Evolutionary conservation across 2,797 vertebrate species (phyloP).

Genomic region (Danio jaintianensis): DNA sequence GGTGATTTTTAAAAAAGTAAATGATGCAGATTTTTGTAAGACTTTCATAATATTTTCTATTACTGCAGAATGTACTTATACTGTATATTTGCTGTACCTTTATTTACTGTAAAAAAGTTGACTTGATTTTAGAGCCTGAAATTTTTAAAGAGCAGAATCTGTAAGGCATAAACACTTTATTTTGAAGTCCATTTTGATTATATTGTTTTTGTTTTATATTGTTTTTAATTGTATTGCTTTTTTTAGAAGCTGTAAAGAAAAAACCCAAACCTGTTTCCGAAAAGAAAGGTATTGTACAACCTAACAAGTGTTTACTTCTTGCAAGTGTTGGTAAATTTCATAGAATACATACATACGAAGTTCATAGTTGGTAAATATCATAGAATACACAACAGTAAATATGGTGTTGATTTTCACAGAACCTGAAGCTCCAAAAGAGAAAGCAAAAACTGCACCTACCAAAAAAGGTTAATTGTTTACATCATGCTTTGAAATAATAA

Average conservation of each 20-base stretch:
- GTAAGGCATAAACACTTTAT: too few species aligned
- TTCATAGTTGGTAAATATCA: too few species aligned
- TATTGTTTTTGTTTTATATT: not conserved
- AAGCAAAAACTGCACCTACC: conserved; percentile 55
- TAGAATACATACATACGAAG: too few species aligned
- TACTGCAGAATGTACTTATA: not conserved
- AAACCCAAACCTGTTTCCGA: conserved; percentile 16
- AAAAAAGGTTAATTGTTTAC: conserved; percentile 52
- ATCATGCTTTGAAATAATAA: not conserved
- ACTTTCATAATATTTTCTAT: not conserved
- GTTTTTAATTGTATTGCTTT: conserved; percentile 44
- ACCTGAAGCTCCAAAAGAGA: conserved; percentile 57
- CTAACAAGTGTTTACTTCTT: not conserved
- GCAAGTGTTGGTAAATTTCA: too few species aligned
- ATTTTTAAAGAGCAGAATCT: conserved; percentile 25
- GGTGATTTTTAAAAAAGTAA: too few species aligned
- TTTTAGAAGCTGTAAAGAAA: conserved; percentile 50
- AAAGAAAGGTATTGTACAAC: conserved; percentile 28
- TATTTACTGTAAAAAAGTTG: not conserved
- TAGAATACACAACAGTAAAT: not conserved
- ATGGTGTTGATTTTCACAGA: not conserved
- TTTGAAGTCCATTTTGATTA: too few species aligned
- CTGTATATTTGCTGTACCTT: not conserved
- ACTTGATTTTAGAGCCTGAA: conserved; percentile 27
- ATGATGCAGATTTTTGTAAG: not conserved